Conservation (phyloP, 2,888 invertebrate genomes). For the Temnothorax unifasciatus region DNA sequence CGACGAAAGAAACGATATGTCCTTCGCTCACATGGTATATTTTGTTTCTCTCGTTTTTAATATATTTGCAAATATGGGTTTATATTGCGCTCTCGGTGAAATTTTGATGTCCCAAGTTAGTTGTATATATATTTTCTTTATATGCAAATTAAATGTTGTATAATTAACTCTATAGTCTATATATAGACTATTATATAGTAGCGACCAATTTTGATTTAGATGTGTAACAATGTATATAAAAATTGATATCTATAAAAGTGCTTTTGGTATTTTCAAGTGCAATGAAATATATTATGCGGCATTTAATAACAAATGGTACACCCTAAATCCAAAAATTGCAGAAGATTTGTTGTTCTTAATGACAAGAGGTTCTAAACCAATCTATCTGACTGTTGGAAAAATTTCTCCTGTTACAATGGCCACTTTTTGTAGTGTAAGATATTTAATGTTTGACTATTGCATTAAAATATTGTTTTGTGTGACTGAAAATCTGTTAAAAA, state of each 20-base stretch:
- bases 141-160: background rate
- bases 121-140: background rate
- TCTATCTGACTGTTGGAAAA: constrained; percentile 66
- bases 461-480: background rate
- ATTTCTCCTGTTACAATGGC: constrained; percentile 59
- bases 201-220: background rate
- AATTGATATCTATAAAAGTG: background rate
- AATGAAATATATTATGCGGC: constrained; percentile 46
- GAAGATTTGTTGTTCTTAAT: constrained; percentile 56
- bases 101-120: constrained; percentile 42
- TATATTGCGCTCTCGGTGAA: constrained; percentile 58
- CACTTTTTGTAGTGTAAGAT: constrained; percentile 64
- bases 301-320: constrained; percentile 50
- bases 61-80: constrained; percentile 37
- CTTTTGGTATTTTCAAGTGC: constrained; percentile 39
- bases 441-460: background rate
- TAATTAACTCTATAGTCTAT: background rate
- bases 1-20: background rate
- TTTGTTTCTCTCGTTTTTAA: background rate
- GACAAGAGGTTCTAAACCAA: constrained; percentile 44
- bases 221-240: background rate
- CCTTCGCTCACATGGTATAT: background rate
- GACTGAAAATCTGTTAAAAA: background rate
- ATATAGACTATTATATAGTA: background rate
- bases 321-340: background rate